Conservation (phyloP, 2,113 vertebrate genomes). For the Rhabdornis inornatus region DNA sequence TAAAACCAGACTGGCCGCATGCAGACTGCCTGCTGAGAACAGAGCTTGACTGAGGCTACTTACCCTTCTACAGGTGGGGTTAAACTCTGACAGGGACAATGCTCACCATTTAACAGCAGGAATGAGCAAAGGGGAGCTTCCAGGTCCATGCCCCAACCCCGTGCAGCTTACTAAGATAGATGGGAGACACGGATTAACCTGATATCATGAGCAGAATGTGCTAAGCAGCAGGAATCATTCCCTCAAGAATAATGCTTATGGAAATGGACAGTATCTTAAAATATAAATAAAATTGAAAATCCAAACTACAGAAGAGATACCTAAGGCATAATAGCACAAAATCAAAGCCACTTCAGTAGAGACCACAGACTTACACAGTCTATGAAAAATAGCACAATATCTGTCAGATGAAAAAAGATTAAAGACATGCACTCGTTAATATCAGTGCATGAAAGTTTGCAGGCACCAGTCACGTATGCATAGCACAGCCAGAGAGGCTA, state of each 20-base stretch:
- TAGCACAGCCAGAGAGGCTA: neutral
- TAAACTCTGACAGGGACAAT: neutral
- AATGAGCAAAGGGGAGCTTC: neutral
- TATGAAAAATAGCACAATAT: neutral
- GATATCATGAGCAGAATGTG: neutral
- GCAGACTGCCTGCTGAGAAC: neutral
- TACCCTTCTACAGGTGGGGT: neutral
- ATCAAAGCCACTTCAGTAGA: neutral
- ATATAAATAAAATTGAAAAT: neutral
- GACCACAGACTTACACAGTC: neutral
- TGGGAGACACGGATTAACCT: neutral
- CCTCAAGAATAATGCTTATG: neutral
- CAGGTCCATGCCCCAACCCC: neutral
- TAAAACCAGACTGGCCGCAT: neutral
- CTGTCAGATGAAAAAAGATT: neutral
- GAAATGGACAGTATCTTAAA: neutral
- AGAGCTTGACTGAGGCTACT: neutral
- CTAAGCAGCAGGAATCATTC: neutral
- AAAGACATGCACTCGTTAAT: neutral
- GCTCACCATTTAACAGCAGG: neutral
- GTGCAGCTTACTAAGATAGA: neutral
- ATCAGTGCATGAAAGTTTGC: constrained; percentile 18
- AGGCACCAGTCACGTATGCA: neutral
- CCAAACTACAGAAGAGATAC: neutral
- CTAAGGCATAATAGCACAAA: constrained; percentile 8